Evolutionary conservation across 2,797 vertebrate species (phyloP).

Genomic region (Erithacus rubecula): DNA sequence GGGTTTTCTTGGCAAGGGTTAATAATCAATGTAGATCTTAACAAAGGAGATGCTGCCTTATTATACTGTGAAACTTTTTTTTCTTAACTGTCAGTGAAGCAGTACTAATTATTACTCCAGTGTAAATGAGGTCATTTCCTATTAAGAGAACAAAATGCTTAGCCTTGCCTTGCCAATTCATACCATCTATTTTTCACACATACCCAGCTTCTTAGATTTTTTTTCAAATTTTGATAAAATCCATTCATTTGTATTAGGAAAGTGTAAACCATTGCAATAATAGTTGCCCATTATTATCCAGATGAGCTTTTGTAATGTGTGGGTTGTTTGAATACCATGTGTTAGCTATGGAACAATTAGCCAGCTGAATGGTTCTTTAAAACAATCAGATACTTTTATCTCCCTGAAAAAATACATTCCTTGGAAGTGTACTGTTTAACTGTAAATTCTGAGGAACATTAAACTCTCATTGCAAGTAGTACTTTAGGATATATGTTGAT

Average conservation of each 20-base stretch:
- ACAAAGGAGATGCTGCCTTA: constrained; percentile 87
- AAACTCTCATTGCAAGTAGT: constrained; percentile 61
- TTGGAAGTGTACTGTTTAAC: constrained; percentile 78
- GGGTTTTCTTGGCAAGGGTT: constrained; percentile 76
- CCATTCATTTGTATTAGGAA: constrained; percentile 89
- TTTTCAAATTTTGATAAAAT: constrained; percentile 82
- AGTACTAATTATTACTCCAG: constrained; percentile 88
- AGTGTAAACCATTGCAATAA: constrained; percentile 84
- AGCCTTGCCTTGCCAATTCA: constrained; percentile 84
- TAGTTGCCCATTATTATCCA: constrained; percentile 86
- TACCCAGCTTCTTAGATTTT: constrained; percentile 82
- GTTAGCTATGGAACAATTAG: constrained; percentile 90
- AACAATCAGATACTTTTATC: constrained; percentile 92
- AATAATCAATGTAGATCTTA: constrained; percentile 81
- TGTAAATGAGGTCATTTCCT: constrained; percentile 88
- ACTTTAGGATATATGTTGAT: constrained; percentile 83
- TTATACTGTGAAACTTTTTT: constrained; percentile 90
- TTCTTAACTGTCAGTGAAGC: constrained; percentile 87
- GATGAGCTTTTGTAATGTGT: constrained; percentile 88
- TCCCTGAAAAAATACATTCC: constrained; percentile 81
- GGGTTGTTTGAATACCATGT: constrained; percentile 88
- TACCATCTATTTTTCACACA: constrained; percentile 87
- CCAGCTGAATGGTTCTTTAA: constrained; percentile 89
- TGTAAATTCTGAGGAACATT: constrained; percentile 74
- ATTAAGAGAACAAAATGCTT: constrained; percentile 87